phyloP scores from a whole-genome alignment of 2,888 invertebrate species.

The Mythimna vitellina region DNA sequence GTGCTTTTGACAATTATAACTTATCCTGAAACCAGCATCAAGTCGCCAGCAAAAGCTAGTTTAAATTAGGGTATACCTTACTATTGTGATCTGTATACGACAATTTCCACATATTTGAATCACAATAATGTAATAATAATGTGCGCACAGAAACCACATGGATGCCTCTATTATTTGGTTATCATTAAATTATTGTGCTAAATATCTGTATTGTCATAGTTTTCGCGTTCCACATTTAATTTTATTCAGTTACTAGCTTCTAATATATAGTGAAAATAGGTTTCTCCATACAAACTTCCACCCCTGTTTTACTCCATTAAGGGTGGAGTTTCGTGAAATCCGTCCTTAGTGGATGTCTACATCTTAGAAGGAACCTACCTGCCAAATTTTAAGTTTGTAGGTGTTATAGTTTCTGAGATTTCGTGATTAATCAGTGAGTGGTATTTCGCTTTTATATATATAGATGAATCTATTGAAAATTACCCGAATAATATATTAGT shows the following conservation, averaged over 20 bases:
- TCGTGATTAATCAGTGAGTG: too few species aligned
- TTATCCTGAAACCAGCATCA: neutral
- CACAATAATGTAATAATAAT: neutral
- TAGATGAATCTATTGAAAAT: conserved; percentile 4
- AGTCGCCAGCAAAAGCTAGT: neutral
- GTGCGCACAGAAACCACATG: neutral
- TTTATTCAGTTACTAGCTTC: too few species aligned
- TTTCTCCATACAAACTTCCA: too few species aligned
- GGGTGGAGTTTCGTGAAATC: too few species aligned
- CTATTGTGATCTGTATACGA: neutral
- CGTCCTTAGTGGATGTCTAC: too few species aligned
- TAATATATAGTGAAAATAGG: too few species aligned
- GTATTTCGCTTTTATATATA: too few species aligned
- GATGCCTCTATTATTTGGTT: neutral
- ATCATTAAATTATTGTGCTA: neutral
- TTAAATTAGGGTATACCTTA: neutral
- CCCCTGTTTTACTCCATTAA: too few species aligned
- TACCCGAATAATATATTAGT: neutral
- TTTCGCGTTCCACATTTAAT: neutral
- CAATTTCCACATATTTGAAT: neutral
- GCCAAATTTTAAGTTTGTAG: too few species aligned
- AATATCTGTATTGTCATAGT: neutral
- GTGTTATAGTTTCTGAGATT: too few species aligned
- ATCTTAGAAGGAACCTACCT: too few species aligned
- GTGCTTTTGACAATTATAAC: neutral